Conservation (phyloP, 2,113 vertebrate species). For the Ptilorrhoa leucosticta region DNA sequence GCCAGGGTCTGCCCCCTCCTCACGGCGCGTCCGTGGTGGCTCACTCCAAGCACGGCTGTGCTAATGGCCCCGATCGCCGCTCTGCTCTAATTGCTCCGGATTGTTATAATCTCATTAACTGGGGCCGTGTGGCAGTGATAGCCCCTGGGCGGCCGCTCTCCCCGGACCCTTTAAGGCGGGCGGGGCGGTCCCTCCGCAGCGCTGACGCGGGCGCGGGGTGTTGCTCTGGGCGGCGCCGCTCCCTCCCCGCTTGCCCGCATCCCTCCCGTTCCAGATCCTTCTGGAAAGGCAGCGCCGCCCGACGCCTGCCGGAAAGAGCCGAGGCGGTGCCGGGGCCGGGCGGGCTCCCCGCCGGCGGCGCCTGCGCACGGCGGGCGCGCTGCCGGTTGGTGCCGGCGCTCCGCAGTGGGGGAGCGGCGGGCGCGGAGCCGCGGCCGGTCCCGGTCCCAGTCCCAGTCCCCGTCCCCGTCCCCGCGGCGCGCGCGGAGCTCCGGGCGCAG, state of each 20-base stretch:
- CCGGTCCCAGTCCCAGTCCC: not conserved
- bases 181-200: not conserved
- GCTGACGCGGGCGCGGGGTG: not conserved
- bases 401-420: slow-evolving; percentile 52
- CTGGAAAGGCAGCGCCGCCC: slow-evolving; percentile 59
- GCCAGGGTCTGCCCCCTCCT: not conserved
- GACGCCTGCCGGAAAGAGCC: slow-evolving; percentile 61
- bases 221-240: not conserved
- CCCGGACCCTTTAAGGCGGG: not conserved
- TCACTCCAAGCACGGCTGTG: rapidly evolving
- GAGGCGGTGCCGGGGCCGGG: slow-evolving; percentile 10
- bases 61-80: not conserved
- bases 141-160: rapidly evolving
- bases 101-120: rapidly evolving
- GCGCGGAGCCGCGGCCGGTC: not conserved
- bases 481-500: not conserved
- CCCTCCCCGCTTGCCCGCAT: not conserved
- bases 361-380: slow-evolving; percentile 47
- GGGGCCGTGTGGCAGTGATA: rapidly evolving
- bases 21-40: too few relatives aligned
- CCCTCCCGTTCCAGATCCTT: slow-evolving; percentile 70
- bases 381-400: slow-evolving; percentile 67
- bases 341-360: slow-evolving; percentile 9
- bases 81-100: rapidly evolving
- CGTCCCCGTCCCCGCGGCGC: too few relatives aligned